A percentile compares a stretch with the other conserved stretches of the same genome.
phyloP scores from a whole-genome alignment of 2,888 invertebrate genomes.

The Callinectes sapidus region DNA sequence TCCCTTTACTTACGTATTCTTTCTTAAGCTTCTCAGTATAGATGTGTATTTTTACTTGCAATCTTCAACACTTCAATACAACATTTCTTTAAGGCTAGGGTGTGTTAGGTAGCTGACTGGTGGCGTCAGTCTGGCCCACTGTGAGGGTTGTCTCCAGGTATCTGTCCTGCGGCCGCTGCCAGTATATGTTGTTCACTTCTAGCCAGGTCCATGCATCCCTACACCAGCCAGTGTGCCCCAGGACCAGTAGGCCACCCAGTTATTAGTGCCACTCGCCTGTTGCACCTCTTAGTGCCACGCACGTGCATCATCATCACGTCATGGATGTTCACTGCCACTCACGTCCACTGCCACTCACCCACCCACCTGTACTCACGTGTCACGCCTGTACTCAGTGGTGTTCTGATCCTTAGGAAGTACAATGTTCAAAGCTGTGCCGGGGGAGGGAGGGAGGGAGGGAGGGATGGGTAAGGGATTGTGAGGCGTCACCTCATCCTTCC shows the following conservation, averaged over 20 bases:
- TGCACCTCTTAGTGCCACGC: conserved; percentile 14
- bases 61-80: not conserved
- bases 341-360: conserved; percentile 36
- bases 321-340: conserved; percentile 10
- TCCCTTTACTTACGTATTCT: not conserved
- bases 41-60: not conserved
- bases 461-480: too few relatives aligned
- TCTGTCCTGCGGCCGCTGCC: not conserved
- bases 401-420: not conserved
- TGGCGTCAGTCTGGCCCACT: not conserved
- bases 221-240: not conserved
- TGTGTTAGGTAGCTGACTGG: not conserved
- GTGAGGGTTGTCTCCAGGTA: not conserved
- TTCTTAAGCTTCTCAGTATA: not conserved
- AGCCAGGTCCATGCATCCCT: not conserved
- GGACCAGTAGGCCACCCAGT: not conserved
- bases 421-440: not conserved
- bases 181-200: not conserved
- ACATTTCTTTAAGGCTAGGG: not conserved
- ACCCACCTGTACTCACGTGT: not conserved
- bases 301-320: conserved; percentile 21
- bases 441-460: not conserved
- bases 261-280: conserved; percentile 24
- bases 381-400: not conserved
- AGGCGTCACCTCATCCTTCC: not conserved